Base-by-base conservation (phyloP, 2,888 invertebrate genomes). In the Scrobipalpa costella region DNA sequence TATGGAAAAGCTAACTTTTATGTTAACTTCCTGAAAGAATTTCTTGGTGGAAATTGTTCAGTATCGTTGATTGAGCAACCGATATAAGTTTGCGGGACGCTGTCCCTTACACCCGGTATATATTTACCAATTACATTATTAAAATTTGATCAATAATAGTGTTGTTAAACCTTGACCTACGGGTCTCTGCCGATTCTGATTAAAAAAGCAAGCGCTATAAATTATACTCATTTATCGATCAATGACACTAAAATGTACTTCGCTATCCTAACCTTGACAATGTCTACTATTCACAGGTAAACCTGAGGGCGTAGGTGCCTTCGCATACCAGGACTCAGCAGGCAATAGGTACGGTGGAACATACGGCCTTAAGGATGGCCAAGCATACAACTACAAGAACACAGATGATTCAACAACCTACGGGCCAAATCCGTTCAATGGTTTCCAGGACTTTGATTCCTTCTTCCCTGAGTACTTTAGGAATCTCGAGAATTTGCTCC, bases 331-430 rank as follows among this genome's bases (percentile, higher is more conserved):
- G 71, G 90, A 90, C 71, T 79, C 89, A 1, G 40, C 78, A 5
- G 91, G 91, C 67, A 81, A 84, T 73, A 88, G 88, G 87, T 88
- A 88, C 77, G 85, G 84, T 68, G 90, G 89, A 21, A 86, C 86
- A 64, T 90, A 85, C 75, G 80, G 77, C 52, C 69, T 85, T 21
- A 76, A 74, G 64, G 80, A 84, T 75, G 84, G 82, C 38, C 68
- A 77, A 61, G 70, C 79, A 21, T 73, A 75, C 64, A 71, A n/a
- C n/a, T n/a, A 73, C 7, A 64, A 71, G 59, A 73, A 72, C 19
- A 66, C 57, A 50, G 62, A 70, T 70, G 36, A 68, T 71, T 44
- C 62, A 57, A 67, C 58, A 13, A 63, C 63, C 63, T 70, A 62
- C 58, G 67, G 65, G 64, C 67, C 67, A 49, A 61, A 64, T 57